Evolutionary conservation across 2,888 invertebrate genomes (phyloP), one percentile per base, ranked within the genome.

Genomic region (Synanthedon andrenaeformis): DNA sequence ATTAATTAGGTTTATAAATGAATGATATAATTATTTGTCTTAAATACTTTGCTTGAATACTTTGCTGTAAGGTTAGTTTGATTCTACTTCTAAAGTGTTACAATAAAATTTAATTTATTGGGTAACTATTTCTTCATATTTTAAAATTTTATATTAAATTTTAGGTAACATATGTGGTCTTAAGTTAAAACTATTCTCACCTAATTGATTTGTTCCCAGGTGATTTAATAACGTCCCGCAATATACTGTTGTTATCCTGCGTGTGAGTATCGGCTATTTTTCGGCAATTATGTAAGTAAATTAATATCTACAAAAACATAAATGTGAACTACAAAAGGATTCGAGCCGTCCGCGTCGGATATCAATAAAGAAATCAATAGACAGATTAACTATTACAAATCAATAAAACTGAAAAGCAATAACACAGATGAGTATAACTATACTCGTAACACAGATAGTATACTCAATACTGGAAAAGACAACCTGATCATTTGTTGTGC

Each of bases 311-410:
- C 77, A 79, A 76, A 78, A 82, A 76, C 77, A 62, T 76, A 75
- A 73, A 82, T 78, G 78, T 72, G 78, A 80, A 72, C 77, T 76
- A 78, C 76, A 78, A 76, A 74, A 72, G 62, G 65, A 66, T 72
- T 59, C 60, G 61, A 73, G 70, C 71, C 72, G 69, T 73, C 74
- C 71, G 81, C 85, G 35, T 35, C 35, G 35, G 35, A 35, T 35
- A 35, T 23, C 23, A 82, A 84, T 87, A 87, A 86, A 85, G 84
- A 84, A 86, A 87, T 87, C 86, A 86, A 87, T 87, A 85, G 84
- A 77, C 65, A 75, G 74, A 84, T 85, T 85, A 84, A 82, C 76
- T 86, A 85, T 86, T 84, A 82, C 84, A 79, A 86, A 85, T 86
- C 85, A 85, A 86, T 87, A 86, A 86, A 86, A 84, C 79, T 76